Evolutionary conservation across 2,888 invertebrate genomes (phyloP), one percentile per base, ranked within the genome.

Genomic region (Erebia ligea): DNA sequence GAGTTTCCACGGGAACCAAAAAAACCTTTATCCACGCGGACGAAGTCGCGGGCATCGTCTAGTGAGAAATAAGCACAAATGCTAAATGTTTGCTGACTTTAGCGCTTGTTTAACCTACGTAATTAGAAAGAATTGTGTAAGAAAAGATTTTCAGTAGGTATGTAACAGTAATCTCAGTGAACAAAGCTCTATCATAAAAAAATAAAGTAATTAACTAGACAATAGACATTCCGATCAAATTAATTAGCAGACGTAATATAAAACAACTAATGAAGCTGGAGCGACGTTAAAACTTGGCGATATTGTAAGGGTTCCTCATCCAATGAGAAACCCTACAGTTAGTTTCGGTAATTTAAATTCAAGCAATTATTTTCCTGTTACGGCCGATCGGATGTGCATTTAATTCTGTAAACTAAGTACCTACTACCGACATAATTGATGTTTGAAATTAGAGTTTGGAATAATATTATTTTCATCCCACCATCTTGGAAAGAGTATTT

Each of bases 261-360:
- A 17, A 17, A 58, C 42, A 17, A 42, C 11, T 8, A 61, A 19
- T 61, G 45, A 48, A 48, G 62, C 45, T 62, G 62, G 48, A 62
- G 48, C 19, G 2, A 48, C 21, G 15, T 13, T 21, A 6, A 40
- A 21, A 50, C 21, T 34, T 15, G 54, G 11, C 9, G 54, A 13
- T 17, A 11, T 67, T 70, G 34, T 70, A 63, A 11, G 70, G 62
- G 45, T 70, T 70, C 70, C n/a, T 21, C 42, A 19, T 59, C n/a
- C 67, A 48, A 67, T 34, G 56, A 48, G 70, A 70, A 70, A 48
- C 67, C 70, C n/a, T 70, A 70, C 21, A 70, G 57, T 70, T 70
- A 70, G 63, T 70, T 70, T 70, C 45, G 67, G 57, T 56, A 63
- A 67, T 63, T 57, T 57, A 57, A 42, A 54, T 40, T 67, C 45